Evolutionary conservation across 2,797 vertebrate genomes (phyloP).

Genomic region (Eulemur mongoz): DNA sequence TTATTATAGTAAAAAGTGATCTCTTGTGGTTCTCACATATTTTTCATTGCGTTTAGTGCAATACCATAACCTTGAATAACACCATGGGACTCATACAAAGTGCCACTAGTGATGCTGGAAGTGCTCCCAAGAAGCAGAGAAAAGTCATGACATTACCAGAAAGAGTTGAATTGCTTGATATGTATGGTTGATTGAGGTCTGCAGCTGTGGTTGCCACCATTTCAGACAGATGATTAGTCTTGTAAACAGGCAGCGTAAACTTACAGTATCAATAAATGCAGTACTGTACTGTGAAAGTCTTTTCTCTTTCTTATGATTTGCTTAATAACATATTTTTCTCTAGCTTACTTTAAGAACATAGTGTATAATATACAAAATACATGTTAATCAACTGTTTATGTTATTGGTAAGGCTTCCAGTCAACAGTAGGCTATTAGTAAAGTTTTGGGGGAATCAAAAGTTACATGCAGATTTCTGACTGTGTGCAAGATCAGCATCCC

Average conservation of each 20-base stretch:
- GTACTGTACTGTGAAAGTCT: neutral
- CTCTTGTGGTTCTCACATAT: neutral
- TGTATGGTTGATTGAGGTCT: neutral
- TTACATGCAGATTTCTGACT: neutral
- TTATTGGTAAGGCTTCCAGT: neutral
- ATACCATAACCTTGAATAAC: neutral
- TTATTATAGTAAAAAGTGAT: neutral
- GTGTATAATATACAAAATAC: neutral
- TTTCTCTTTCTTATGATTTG: neutral
- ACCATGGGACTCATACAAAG: neutral
- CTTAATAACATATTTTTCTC: neutral
- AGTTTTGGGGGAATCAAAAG: neutral
- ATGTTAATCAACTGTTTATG: neutral
- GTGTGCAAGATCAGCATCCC: neutral
- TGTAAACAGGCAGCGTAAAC: neutral
- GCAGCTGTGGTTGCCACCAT: neutral
- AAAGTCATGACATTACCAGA: neutral
- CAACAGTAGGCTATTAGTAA: neutral
- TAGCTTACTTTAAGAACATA: neutral
- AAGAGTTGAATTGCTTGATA: neutral
- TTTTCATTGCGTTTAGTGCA: neutral
- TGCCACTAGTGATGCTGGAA: neutral
- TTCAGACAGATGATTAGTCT: neutral
- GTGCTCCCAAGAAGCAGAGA: neutral
- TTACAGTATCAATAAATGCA: neutral